Percentiles rank a stretch among this genome's conserved stretches.
Evolutionary conservation across 2,888 invertebrate genomes (phyloP).

Genomic region (Aspidiotus rigidus): DNA sequence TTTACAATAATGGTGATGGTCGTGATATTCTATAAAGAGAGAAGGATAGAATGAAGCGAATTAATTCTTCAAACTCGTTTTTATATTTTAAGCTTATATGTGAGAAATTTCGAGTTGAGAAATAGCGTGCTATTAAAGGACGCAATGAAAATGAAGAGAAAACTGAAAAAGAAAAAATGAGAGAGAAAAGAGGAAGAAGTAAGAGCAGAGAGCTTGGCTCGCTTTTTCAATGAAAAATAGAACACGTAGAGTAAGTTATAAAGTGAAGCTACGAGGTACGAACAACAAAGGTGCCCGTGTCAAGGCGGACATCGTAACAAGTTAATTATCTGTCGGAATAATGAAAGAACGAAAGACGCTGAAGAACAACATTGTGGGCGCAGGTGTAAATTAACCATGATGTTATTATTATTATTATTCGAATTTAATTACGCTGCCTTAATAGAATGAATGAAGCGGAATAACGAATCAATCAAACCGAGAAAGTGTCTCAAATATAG

Average conservation of each 20-base stretch:
- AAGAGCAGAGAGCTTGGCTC: not conserved
- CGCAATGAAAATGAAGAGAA: not conserved
- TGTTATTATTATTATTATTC: conserved; percentile 32
- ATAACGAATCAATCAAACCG: conserved; percentile 33
- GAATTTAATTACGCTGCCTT: conserved; percentile 33
- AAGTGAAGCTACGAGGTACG: not conserved
- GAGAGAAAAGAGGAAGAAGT: conserved; percentile 2
- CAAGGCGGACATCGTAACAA: conserved; percentile 30
- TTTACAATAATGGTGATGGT: too few species aligned
- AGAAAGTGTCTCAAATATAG: conserved; percentile 26
- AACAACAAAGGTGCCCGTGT: conserved; percentile 27
- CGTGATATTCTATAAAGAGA: too few species aligned
- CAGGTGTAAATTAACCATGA: conserved; percentile 31
- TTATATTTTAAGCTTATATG: too few species aligned
- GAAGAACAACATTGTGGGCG: conserved; percentile 29
- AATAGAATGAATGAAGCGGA: conserved; percentile 31
- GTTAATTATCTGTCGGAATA: conserved; percentile 33
- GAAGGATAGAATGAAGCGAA: too few species aligned
- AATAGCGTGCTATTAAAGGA: not conserved
- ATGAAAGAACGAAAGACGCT: conserved; percentile 32
- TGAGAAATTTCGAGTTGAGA: not conserved
- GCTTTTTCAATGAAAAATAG: not conserved
- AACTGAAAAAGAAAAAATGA: not conserved
- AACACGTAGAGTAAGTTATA: not conserved
- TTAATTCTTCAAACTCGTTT: too few species aligned